Evolutionary conservation across 2,113 vertebrate genomes (phyloP).

Genomic region (Aphyosemion australe): DNA sequence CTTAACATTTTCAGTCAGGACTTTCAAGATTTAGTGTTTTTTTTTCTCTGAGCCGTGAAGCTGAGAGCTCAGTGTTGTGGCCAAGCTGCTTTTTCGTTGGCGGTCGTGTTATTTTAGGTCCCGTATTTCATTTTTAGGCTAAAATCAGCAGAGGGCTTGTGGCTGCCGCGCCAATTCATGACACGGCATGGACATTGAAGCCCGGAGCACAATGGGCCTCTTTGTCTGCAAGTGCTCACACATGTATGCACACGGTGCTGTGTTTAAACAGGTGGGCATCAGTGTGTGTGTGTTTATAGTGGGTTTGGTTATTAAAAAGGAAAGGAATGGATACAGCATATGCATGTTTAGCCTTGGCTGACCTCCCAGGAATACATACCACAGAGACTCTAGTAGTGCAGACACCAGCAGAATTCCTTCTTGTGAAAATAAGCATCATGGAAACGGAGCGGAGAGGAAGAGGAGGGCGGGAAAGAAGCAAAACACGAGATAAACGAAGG

Average conservation of each 20-base stretch:
- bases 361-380: slow-evolving; percentile 70
- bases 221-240: slow-evolving; percentile 52
- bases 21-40: slow-evolving; percentile 2
- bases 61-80: slow-evolving; percentile 31
- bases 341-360: slow-evolving; percentile 69
- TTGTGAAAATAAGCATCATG: slow-evolving; percentile 71
- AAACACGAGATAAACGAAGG: slow-evolving; percentile 3
- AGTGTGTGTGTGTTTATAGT: slow-evolving; percentile 41
- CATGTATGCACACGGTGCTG: slow-evolving; percentile 49
- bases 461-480: slow-evolving; percentile 5
- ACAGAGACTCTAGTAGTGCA: slow-evolving; percentile 67
- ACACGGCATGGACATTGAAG: slow-evolving; percentile 63
- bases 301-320: slow-evolving; percentile 61
- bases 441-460: slow-evolving; percentile 26
- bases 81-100: slow-evolving; percentile 55
- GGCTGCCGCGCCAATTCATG: slow-evolving; percentile 63
- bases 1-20: neutral
- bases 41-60: slow-evolving; percentile 1
- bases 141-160: slow-evolving; percentile 67
- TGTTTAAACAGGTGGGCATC: slow-evolving; percentile 76
- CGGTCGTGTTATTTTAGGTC: slow-evolving; percentile 57
- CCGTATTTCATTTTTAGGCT: slow-evolving; percentile 58
- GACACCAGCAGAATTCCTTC: slow-evolving; percentile 71
- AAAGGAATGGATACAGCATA: slow-evolving; percentile 66
- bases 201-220: slow-evolving; percentile 63